A percentile compares a stretch with the other conserved stretches of the same genome.
These are phyloP conservation scores for Eupithecia tripunctaria DNA, from an alignment of 2,888 invertebrate genomes.

Conservation along the genomic window DNA sequence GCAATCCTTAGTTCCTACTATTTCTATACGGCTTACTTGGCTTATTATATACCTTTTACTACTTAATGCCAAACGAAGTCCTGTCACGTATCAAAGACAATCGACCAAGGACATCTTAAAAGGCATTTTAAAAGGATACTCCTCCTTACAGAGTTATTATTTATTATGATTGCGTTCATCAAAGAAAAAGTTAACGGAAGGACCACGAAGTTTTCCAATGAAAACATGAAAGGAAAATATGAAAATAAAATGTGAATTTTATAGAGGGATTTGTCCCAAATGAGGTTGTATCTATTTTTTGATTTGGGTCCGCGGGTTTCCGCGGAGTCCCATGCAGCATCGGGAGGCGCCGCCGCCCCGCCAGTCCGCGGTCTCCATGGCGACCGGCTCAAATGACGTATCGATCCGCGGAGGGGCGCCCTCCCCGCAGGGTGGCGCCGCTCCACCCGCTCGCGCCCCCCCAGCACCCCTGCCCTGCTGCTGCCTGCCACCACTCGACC, in stretches of 20 bases:
- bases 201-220: constrained; percentile 33
- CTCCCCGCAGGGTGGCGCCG: constrained; percentile 73
- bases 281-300: constrained; percentile 77
- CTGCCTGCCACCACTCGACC: constrained; percentile 75
- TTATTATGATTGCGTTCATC: constrained; percentile 17
- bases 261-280: constrained; percentile 74
- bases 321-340: constrained; percentile 75
- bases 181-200: constrained; percentile 14
- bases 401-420: constrained; percentile 78
- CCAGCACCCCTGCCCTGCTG: constrained; percentile 64
- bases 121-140: not conserved
- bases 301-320: constrained; percentile 68
- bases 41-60: not conserved
- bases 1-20: not conserved
- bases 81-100: not conserved
- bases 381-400: constrained; percentile 85
- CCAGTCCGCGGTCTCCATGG: constrained; percentile 84
- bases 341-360: constrained; percentile 82
- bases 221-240: constrained; percentile 48
- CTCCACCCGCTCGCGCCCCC: constrained; percentile 77
- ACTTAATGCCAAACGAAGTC: not conserved
- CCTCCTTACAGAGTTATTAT: not conserved
- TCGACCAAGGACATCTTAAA: not conserved
- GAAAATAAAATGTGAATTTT: constrained; percentile 64
- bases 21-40: not conserved